Percentiles rank a stretch among this genome's conserved stretches.
Evolutionary conservation across 2,113 vertebrate genomes (phyloP).

Genomic region (Epinephelus cyanopodus): DNA sequence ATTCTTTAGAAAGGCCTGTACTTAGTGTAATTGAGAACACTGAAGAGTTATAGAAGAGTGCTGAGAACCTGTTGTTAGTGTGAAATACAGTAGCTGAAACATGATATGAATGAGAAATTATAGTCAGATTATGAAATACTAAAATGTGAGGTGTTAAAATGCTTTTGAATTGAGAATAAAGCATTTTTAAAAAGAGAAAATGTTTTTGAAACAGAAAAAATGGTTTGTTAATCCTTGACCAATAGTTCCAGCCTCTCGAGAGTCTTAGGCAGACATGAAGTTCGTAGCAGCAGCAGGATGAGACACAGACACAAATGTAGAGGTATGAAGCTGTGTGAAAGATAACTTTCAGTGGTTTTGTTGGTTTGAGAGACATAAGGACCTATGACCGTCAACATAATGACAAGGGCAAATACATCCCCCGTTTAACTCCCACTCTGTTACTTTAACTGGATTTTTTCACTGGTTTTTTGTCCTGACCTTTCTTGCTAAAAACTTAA

Average conservation of each 20-base stretch:
- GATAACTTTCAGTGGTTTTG: constrained; percentile 27
- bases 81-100: constrained; percentile 14
- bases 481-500: not conserved
- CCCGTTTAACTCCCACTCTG: not conserved
- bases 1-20: not conserved
- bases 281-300: constrained; percentile 16
- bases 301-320: constrained; percentile 26
- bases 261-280: not conserved
- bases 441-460: not conserved
- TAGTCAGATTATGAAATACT: not conserved
- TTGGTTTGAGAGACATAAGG: constrained; percentile 2
- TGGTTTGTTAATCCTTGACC: not conserved
- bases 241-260: not conserved
- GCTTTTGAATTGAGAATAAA: not conserved
- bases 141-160: not conserved
- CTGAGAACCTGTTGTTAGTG: not conserved
- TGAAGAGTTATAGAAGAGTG: not conserved
- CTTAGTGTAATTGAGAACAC: not conserved
- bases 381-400: not conserved
- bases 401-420: not conserved
- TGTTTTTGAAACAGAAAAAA: not conserved
- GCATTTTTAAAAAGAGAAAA: not conserved
- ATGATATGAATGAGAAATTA: not conserved
- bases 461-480: not conserved
- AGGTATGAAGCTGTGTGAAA: constrained; percentile 33